These are phyloP conservation scores for Drosophila multiciliata DNA, from an alignment of 2,888 invertebrate genomes.

Conservation along the genomic window DNA sequence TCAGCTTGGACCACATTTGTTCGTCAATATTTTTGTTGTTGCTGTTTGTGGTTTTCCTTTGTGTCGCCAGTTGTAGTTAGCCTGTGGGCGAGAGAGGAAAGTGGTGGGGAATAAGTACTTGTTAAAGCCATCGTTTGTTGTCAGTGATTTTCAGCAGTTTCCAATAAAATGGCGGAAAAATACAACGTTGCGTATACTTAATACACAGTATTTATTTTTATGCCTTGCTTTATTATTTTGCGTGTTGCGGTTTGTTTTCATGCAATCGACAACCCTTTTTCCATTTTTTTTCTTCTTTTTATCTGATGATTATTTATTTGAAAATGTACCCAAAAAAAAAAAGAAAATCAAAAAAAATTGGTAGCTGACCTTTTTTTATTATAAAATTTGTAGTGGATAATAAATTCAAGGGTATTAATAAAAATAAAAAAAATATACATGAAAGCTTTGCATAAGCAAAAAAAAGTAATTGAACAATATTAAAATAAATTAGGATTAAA, in stretches of 20 bases:
- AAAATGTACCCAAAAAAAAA: conserved; percentile 6
- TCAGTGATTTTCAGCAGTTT: conserved; percentile 36
- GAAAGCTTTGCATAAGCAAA: background rate
- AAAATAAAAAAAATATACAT: background rate
- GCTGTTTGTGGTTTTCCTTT: conserved; percentile 17
- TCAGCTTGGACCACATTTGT: conserved; percentile 53
- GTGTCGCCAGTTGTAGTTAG: conserved; percentile 56
- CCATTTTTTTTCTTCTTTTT: background rate
- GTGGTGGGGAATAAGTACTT: conserved; percentile 10
- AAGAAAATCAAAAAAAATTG: background rate
- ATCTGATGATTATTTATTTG: conserved; percentile 26
- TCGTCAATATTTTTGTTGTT: conserved; percentile 25
- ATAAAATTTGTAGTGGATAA: conserved; percentile 4
- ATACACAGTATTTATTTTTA: conserved; percentile 10
- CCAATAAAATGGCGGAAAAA: conserved; percentile 5
- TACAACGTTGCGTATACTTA: conserved; percentile 24
- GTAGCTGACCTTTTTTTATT: conserved; percentile 2
- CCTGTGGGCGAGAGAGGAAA: conserved; percentile 33
- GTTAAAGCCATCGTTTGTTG: conserved; percentile 26
- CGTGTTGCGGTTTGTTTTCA: conserved; percentile 37
- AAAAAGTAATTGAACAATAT: background rate
- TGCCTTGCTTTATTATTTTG: conserved; percentile 8
- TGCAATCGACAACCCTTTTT: conserved; percentile 2
- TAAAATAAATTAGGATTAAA: background rate
- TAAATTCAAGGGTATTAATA: conserved; percentile 16